Conservation (phyloP, 2,113 vertebrate genomes). For the rat (Rattus norvegicus) region DNA sequence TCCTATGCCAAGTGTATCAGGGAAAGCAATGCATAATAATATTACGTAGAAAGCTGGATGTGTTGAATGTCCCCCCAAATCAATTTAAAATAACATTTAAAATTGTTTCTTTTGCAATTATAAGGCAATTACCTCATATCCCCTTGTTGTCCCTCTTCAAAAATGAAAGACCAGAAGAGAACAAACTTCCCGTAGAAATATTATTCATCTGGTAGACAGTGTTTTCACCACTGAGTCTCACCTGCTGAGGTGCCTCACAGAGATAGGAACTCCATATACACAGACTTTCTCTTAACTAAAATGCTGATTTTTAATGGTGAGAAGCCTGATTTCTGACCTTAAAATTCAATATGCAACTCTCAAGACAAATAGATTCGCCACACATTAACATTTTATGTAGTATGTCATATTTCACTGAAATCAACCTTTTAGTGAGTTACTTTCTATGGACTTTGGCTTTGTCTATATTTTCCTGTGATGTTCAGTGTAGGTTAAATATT, state of each 20-base stretch:
- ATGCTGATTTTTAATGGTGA: background rate
- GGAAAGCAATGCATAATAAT: background rate
- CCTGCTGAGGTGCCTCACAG: background rate
- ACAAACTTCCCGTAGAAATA: background rate
- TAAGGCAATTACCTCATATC: background rate
- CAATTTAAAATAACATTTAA: background rate
- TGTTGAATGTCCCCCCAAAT: background rate
- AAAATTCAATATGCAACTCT: background rate
- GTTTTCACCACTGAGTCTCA: background rate
- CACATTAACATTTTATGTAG: slow-evolving; percentile 8
- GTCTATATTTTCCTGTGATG: slow-evolving; percentile 1
- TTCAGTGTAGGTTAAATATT: background rate
- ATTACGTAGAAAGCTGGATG: background rate
- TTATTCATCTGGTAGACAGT: background rate
- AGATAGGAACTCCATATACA: background rate
- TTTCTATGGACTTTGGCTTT: background rate
- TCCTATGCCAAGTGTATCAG: no score
- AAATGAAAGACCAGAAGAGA: background rate
- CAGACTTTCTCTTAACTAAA: background rate
- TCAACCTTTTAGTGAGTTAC: background rate
- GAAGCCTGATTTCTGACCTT: background rate
- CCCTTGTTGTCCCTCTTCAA: background rate
- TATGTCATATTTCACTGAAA: background rate
- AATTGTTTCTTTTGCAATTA: background rate
- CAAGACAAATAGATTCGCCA: background rate